A percentile compares a stretch with the other conserved stretches of the same genome.
phyloP scores from a whole-genome alignment of 2,797 vertebrate genomes.

The Ataeniobius toweri region DNA sequence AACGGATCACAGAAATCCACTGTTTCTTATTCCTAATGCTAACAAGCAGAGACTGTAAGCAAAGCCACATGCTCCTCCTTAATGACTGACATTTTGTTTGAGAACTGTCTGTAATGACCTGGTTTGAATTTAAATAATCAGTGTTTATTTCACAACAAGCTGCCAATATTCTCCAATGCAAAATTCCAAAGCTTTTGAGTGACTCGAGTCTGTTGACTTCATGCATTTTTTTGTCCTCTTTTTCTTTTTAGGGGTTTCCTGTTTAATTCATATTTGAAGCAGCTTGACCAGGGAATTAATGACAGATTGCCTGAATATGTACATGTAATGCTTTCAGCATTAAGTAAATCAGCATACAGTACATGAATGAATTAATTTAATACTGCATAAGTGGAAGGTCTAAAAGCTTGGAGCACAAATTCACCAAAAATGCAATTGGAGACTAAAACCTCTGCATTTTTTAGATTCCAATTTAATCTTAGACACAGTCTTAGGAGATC shows the following conservation, averaged over 20 bases:
- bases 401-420: constrained; percentile 24
- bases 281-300: constrained; percentile 56
- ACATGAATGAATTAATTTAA: constrained; percentile 31
- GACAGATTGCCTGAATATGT: constrained; percentile 59
- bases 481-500: neutral
- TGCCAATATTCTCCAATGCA: constrained; percentile 73
- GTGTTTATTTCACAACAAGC: constrained; percentile 74
- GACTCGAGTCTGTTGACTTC: constrained; percentile 65
- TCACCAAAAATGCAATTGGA: constrained; percentile 10
- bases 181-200: constrained; percentile 66
- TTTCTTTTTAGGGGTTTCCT: constrained; percentile 45
- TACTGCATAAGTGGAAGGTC: constrained; percentile 18
- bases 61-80: constrained; percentile 78
- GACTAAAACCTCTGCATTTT: neutral
- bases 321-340: constrained; percentile 23
- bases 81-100: constrained; percentile 84
- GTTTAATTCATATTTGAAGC: constrained; percentile 58
- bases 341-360: constrained; percentile 44
- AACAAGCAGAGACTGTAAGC: constrained; percentile 77
- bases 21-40: constrained; percentile 72
- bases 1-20: constrained; percentile 68
- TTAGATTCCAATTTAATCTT: neutral
- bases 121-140: constrained; percentile 76
- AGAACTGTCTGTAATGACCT: constrained; percentile 75
- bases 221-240: constrained; percentile 31